Evolutionary conservation across 2,888 invertebrate species (phyloP).

Genomic region (Tipula helvola): DNA sequence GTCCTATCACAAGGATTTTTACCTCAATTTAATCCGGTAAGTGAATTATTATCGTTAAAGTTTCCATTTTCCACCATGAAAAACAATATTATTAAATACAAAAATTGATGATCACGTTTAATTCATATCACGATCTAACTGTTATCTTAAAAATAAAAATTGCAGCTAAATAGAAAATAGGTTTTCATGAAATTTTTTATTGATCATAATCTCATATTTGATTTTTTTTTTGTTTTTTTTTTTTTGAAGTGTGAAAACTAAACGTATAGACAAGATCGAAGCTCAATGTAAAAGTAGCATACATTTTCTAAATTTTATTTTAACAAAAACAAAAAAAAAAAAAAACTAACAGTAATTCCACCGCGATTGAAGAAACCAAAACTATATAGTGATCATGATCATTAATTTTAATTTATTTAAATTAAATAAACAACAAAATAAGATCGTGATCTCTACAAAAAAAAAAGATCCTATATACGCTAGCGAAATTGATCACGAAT

Average conservation of each 20-base stretch:
- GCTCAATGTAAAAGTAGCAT: neutral
- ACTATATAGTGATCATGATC: neutral
- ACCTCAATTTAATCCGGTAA: conserved; percentile 14
- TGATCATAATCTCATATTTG: neutral
- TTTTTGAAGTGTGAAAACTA: neutral
- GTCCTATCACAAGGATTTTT: conserved; percentile 13
- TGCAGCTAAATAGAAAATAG: neutral
- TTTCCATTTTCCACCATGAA: neutral
- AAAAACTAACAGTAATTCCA: neutral
- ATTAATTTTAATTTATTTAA: conserved; percentile 4
- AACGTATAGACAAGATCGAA: neutral
- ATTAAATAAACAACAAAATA: neutral
- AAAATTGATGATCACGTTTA: neutral
- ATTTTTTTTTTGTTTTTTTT: neutral
- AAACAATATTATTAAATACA: neutral
- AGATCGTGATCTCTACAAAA: neutral
- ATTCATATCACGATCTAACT: neutral
- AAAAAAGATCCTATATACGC: neutral
- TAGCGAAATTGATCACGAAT: neutral
- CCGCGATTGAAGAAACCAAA: neutral
- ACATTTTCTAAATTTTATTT: neutral
- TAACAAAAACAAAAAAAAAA: neutral
- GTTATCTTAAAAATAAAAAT: neutral
- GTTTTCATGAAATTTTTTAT: neutral
- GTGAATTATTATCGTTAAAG: neutral